Base-by-base conservation (phyloP, 2,113 vertebrate species). In the Misgurnus mizolepis region DNA sequence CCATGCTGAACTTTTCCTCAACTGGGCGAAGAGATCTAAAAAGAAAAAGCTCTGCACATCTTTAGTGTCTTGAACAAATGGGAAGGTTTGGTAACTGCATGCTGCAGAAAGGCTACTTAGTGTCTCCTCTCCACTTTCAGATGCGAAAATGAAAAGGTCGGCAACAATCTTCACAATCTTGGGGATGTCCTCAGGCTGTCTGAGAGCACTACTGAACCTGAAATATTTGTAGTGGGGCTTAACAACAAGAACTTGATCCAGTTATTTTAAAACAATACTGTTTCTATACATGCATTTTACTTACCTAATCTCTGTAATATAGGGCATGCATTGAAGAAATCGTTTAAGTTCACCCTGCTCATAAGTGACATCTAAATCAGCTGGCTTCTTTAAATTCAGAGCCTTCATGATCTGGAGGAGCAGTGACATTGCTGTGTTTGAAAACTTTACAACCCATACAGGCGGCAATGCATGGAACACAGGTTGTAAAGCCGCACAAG, bases 21-120 rank as follows among this genome's bases (percentile, higher is more conserved):
- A 15, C 22, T 41, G 61, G 65, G 58, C 56, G 58, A 70, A 67
- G 17, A 83, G 55, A 17, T 71, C 70, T 39, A 83, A 18, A 67
- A 83, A 9, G 72, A 83, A 83, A n/a, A 7, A 1, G 61, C 64
- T 76, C 66, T 83, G 82, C 15, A 56, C 18, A 7, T 70, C 39
- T 45, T 47, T 61, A 7, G 56, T 17, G n/a, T 58, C 66, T 40
- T 64, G 39, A 39, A 58, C 49, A 65, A 83, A 83, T 4, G 82
- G 82, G 34, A 83, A 83, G 2, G 55, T 71, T 60, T 78, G 55
- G 58, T 83, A 80, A 53, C 65, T 65, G 66, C 78, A 83, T 7
- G 68, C 66, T 22, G 40, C n/a, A 14, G 49, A 56, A 14, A 83
- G 78, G 47, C 60, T 64, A 2, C 11, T 71, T 3, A 76, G 14